phyloP scores from a whole-genome alignment of 1,140 invertebrate species.

The Pogonus chalceus region DNA sequence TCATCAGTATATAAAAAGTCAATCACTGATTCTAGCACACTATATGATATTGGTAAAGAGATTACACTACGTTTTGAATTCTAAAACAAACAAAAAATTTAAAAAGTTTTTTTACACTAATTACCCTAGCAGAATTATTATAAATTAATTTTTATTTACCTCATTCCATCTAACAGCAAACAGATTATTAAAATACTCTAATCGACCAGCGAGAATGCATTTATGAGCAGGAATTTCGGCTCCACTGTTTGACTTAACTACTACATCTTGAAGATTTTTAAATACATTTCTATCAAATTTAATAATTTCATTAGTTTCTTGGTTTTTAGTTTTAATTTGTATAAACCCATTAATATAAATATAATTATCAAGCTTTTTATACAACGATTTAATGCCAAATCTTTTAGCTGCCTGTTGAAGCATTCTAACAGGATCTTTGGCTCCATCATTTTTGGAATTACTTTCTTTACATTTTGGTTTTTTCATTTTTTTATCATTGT shows the following conservation, averaged over 20 bases:
- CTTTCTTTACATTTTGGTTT: conserved; percentile 19
- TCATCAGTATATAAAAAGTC: conserved; percentile 59
- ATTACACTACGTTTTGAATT: background rate
- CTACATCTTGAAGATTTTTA: conserved; percentile 6
- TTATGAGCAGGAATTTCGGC: conserved; percentile 54
- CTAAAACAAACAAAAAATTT: background rate
- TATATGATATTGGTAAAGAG: conserved; percentile 22
- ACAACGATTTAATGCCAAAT: conserved; percentile 37
- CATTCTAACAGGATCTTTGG: conserved; percentile 41
- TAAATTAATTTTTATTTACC: conserved; percentile 33
- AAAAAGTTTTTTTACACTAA: background rate
- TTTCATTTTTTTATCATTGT: conserved; percentile 33
- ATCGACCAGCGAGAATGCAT: conserved; percentile 56
- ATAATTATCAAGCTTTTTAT: conserved; percentile 41
- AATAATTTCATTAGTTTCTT: background rate
- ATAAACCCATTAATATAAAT: background rate
- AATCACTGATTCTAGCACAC: conserved; percentile 46
- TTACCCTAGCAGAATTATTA: background rate
- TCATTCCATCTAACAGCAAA: conserved; percentile 59
- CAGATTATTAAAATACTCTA: conserved; percentile 70
- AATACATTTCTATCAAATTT: conserved; percentile 4
- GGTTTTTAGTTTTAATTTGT: background rate
- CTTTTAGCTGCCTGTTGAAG: conserved; percentile 47
- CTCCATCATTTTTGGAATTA: conserved; percentile 22
- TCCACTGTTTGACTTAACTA: conserved; percentile 22